Base-by-base conservation (phyloP, 2,797 vertebrate species). In the Pelochelys cantorii region DNA sequence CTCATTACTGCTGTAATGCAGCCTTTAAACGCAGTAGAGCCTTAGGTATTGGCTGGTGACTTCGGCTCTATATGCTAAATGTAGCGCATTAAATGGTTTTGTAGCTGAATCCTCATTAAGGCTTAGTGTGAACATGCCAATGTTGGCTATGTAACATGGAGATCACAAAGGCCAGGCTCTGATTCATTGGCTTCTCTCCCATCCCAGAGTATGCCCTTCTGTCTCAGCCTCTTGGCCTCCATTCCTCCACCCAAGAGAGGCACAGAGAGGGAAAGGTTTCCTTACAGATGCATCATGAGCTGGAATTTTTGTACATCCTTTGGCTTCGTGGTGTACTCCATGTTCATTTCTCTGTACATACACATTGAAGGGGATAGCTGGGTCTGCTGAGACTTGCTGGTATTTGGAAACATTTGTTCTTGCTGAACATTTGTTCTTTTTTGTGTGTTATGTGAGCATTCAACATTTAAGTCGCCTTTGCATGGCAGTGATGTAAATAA, bases 221-320 rank as follows among this genome's bases (percentile, higher is more conserved):
- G 81, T 89, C 93, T 95, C 13, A 0, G 92, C 87, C 96, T 93
- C 31, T 93, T 92, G 94, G 92, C 95, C 91, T 96, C 90, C 83
- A 25, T 34, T 0, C 2, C 80, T 89, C 25, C 54, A 88, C 54
- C 91, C 89, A 87, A 87, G 91, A 48, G 14, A 87, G 85, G 90
- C 78, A 42, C 48, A 75, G 91, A 79, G 60, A 11, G 74, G 83
- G 62, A 89, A 37, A 42, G 84, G 13, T 87, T 13, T 4, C 34
- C 27, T 82, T 62, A 0, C 82, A 79, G 56, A 6, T 82, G 8
- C n/a, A 80, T 31, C 77, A 0, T 55, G 81, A 37, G 27, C 17
- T 7, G 37, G 53, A 59, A 56, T 29, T 34, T 29, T 29, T 52
- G 23, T 48, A 27, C 29, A 42, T 15, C 68, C 6, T 15, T 1